These are phyloP conservation scores for Alligator mississippiensis DNA, from an alignment of 2,113 vertebrate genomes.

Conservation along the genomic window DNA sequence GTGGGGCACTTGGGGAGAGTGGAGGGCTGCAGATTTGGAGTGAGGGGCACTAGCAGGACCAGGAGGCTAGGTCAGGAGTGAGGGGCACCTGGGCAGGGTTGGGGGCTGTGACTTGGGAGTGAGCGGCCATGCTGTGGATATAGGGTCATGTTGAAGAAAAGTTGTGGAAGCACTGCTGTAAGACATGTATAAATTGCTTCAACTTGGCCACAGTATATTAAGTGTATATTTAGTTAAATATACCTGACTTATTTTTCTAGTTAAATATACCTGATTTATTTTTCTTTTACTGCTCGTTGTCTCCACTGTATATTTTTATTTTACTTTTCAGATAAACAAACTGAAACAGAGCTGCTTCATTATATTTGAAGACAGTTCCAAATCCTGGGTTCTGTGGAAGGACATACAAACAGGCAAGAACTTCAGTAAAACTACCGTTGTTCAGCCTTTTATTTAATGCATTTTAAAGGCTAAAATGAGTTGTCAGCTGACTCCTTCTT, in stretches of 20 bases:
- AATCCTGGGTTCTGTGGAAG: slow-evolving; percentile 99
- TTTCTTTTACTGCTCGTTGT: slow-evolving; percentile 45
- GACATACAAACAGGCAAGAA: slow-evolving; percentile 96
- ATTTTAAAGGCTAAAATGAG: neutral
- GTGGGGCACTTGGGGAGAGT: too few relatives aligned
- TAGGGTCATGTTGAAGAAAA: too few relatives aligned
- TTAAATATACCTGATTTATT: neutral
- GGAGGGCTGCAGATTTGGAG: too few relatives aligned
- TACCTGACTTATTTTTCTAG: neutral
- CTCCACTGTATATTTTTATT: slow-evolving; percentile 22
- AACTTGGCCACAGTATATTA: neutral
- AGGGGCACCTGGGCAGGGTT: too few relatives aligned
- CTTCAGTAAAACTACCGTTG: slow-evolving; percentile 33
- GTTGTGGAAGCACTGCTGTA: too few relatives aligned
- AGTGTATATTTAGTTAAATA: neutral
- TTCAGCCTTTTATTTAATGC: slow-evolving; percentile 27
- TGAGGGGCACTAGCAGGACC: too few relatives aligned
- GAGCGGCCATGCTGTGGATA: too few relatives aligned
- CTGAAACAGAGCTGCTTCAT: slow-evolving; percentile 96
- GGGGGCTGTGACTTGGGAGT: too few relatives aligned
- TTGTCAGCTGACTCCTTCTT: neutral
- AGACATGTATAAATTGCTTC: neutral
- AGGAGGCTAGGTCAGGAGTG: too few relatives aligned
- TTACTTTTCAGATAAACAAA: slow-evolving; percentile 90
- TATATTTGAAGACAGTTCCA: slow-evolving; percentile 97